Evolutionary conservation across 2,797 vertebrate genomes (phyloP).

Genomic region (Girardinus metallicus): DNA sequence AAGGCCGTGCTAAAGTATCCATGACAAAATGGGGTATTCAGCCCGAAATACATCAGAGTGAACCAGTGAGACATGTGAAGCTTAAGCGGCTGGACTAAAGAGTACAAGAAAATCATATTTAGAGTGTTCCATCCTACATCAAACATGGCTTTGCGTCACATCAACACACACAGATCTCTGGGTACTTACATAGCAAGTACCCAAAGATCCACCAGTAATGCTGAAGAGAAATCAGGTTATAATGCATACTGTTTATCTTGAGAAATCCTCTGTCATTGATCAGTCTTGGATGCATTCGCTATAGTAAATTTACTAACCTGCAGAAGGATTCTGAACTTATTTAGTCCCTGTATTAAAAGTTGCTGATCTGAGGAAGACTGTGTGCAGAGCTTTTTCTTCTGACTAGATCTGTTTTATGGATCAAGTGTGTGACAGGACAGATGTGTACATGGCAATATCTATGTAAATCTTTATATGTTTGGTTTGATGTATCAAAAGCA

Average conservation of each 20-base stretch:
- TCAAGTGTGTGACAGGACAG: conserved; percentile 45
- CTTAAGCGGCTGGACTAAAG: conserved; percentile 26
- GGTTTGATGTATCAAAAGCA: conserved; percentile 58
- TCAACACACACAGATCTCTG: conserved; percentile 24
- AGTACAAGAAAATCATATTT: conserved; percentile 45
- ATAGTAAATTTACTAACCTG: conserved; percentile 47
- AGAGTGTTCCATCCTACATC: conserved; percentile 45
- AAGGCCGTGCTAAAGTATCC: conserved; percentile 44
- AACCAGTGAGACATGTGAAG: conserved; percentile 36
- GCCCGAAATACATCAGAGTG: conserved; percentile 42
- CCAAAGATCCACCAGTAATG: conserved; percentile 36
- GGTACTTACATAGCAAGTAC: conserved; percentile 45
- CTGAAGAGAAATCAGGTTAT: conserved; percentile 10
- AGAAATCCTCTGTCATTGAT: conserved; percentile 35
- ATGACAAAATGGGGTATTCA: conserved; percentile 45
- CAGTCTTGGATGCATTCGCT: conserved; percentile 46
- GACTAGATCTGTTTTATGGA: conserved; percentile 48
- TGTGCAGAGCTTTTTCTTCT: conserved; percentile 34
- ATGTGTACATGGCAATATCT: conserved; percentile 53
- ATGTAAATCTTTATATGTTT: conserved; percentile 70
- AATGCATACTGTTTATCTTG: not conserved
- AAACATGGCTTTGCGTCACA: conserved; percentile 40
- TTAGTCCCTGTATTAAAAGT: conserved; percentile 75
- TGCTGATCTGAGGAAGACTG: conserved; percentile 67
- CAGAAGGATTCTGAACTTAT: conserved; percentile 64